A percentile compares a stretch with the other conserved stretches of the same genome.
phyloP scores from a whole-genome alignment of 1,140 invertebrate genomes.

The Nymphalis io region DNA sequence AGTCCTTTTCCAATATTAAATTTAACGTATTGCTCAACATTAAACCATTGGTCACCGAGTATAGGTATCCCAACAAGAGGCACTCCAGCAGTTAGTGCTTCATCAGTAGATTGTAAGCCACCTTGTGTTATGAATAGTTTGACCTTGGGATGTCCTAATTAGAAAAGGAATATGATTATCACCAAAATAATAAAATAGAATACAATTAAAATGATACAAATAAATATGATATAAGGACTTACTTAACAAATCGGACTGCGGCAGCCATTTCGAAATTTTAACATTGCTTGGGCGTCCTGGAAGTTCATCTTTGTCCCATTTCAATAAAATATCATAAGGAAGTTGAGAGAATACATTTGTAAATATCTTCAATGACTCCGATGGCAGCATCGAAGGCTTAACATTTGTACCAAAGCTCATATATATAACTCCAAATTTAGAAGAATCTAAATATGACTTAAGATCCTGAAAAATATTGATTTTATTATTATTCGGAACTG shows the following conservation, averaged over 20 bases:
- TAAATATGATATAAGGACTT: background rate
- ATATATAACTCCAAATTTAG: slow-evolving; percentile 62
- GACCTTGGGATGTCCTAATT: slow-evolving; percentile 46
- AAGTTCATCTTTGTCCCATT: slow-evolving; percentile 46
- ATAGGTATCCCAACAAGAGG: slow-evolving; percentile 48
- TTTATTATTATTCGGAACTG: too few relatives aligned
- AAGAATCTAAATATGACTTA: slow-evolving; percentile 66
- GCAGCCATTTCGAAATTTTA: slow-evolving; percentile 26
- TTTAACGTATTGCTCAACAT: slow-evolving; percentile 17
- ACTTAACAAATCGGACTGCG: slow-evolving; percentile 35
- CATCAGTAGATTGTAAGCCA: slow-evolving; percentile 41
- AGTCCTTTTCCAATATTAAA: slow-evolving; percentile 42
- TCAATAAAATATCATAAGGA: slow-evolving; percentile 50
- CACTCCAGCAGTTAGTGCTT: slow-evolving; percentile 42
- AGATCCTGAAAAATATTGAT: slow-evolving; percentile 60
- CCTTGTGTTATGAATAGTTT: slow-evolving; percentile 52
- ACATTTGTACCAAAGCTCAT: slow-evolving; percentile 82
- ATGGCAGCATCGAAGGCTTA: slow-evolving; percentile 63
- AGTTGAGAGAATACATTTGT: slow-evolving; percentile 70
- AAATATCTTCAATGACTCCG: slow-evolving; percentile 63
- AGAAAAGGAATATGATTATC: too few relatives aligned
- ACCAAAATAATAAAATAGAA: too few relatives aligned
- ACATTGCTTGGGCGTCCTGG: slow-evolving; percentile 53
- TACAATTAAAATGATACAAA: too few relatives aligned
- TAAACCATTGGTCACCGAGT: slow-evolving; percentile 45